Base-by-base conservation (phyloP, 2,113 vertebrate species). In the Tricholaema leucomelas region DNA sequence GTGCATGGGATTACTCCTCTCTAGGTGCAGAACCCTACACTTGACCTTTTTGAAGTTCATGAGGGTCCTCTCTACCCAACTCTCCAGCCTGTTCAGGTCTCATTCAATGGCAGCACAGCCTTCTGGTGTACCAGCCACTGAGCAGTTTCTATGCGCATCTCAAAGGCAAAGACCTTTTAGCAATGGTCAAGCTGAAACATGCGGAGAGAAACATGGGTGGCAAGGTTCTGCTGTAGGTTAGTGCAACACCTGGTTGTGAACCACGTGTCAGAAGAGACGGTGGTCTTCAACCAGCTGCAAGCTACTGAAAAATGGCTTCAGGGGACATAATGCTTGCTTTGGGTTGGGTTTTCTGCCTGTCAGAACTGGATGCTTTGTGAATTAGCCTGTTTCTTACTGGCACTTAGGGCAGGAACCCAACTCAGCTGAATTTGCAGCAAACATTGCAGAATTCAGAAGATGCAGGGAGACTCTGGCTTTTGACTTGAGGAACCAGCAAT, bases 201-300 rank as follows among this genome's bases (percentile, higher is more conserved):
- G 14, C 10, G 11, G 11, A 64, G 24, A n/a, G 21, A 48, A 15
- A 24, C 0, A 0, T 2, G 25, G 4, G 14, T 15, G 28, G 31
- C 8, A 33, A 76, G 14, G 48, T 36, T 66, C 40, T 66, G 67
- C 16, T 50, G 35, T 35, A 28, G 50, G 10, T 48, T 18, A 71
- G 9, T 8, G 33, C 63, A 23, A 23, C 0, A 4, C 5, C 23
- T 46, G 52, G 13, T 46, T 46, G 63, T 42, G 31, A 82, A 69
- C 12, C 17, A 24, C 0, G 1, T 0, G 0, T 21, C n/a, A 17
- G 50, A 87, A 4, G 48, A 67, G 12, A 54, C 52, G 58, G n/a
- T 33, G 61, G 36, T 18, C 46, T 64, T 74, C 74, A 50, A 8
- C 13, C 61, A 59, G 2, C 17, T 30, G 20, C 27, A 52, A n/a